phyloP scores from a whole-genome alignment of 2,888 invertebrate genomes.

The Orthosia incerta region DNA sequence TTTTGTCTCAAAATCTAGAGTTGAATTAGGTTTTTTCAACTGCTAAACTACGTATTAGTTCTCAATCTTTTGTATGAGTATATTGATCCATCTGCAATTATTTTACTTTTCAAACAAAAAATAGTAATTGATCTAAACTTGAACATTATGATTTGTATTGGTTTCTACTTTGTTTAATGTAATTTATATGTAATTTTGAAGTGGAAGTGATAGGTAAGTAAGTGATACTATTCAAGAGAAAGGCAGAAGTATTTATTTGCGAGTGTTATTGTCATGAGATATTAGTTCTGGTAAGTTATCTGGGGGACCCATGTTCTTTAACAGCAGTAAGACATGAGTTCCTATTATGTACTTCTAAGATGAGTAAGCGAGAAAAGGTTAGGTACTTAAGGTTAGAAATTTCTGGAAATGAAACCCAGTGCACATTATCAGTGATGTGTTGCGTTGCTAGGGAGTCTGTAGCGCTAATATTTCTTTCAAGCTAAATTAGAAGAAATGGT shows the following conservation, averaged over 20 bases:
- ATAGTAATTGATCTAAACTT: not conserved
- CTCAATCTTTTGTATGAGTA: not conserved
- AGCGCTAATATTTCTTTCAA: not conserved
- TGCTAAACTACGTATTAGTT: not conserved
- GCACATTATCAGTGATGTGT: not conserved
- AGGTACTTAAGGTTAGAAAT: not conserved
- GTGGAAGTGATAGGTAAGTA: not conserved
- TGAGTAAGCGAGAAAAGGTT: not conserved
- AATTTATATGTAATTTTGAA: slow-evolving; percentile 5
- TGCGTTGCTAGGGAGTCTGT: not conserved
- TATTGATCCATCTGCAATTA: not conserved
- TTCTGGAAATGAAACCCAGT: not conserved
- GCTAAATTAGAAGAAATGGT: not conserved
- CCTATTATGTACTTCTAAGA: not conserved
- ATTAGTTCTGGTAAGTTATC: slow-evolving; percentile 11
- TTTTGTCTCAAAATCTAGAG: slow-evolving; percentile 19
- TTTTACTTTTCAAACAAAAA: not conserved
- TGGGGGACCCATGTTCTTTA: not conserved
- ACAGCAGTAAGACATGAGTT: not conserved
- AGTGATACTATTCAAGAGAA: slow-evolving; percentile 8
- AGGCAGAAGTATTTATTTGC: slow-evolving; percentile 10
- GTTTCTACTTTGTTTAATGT: not conserved
- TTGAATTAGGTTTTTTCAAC: slow-evolving; percentile 14
- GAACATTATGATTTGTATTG: not conserved
- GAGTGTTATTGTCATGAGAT: slow-evolving; percentile 3